Evolutionary conservation across 2,113 vertebrate species (phyloP).

Genomic region (Tachysurus fulvidraco): DNA sequence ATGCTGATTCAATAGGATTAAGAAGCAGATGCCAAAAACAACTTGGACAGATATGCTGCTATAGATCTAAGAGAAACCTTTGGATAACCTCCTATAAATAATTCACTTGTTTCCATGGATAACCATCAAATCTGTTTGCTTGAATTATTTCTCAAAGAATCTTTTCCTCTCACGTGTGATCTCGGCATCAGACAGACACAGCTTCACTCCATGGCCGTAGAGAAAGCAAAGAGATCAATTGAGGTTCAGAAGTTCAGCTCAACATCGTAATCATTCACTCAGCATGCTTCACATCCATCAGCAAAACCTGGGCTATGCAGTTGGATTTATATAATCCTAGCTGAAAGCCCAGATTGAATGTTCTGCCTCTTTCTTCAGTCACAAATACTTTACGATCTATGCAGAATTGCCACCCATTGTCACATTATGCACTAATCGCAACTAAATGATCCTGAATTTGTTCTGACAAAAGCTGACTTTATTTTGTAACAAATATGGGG

Average conservation of each 20-base stretch:
- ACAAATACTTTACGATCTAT: neutral
- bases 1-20: neutral
- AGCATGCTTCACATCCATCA: neutral
- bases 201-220: neutral
- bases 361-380: neutral
- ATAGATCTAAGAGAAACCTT: slow-evolving; percentile 21
- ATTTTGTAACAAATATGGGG: neutral
- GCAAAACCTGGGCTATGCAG: neutral
- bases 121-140: neutral
- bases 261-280: neutral
- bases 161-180: neutral
- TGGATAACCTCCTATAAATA: slow-evolving; percentile 22
- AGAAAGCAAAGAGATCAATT: neutral
- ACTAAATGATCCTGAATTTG: neutral
- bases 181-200: neutral
- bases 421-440: neutral
- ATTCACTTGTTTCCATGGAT: neutral
- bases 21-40: neutral
- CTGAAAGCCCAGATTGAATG: neutral
- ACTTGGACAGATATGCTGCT: neutral
- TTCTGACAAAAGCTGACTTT: neutral
- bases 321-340: neutral
- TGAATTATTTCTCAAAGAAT: neutral
- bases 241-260: neutral
- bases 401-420: neutral